Evolutionary conservation across 2,888 invertebrate species (phyloP), one percentile per base, ranked within the genome.

Genomic region (Scaptomyza reducta): DNA sequence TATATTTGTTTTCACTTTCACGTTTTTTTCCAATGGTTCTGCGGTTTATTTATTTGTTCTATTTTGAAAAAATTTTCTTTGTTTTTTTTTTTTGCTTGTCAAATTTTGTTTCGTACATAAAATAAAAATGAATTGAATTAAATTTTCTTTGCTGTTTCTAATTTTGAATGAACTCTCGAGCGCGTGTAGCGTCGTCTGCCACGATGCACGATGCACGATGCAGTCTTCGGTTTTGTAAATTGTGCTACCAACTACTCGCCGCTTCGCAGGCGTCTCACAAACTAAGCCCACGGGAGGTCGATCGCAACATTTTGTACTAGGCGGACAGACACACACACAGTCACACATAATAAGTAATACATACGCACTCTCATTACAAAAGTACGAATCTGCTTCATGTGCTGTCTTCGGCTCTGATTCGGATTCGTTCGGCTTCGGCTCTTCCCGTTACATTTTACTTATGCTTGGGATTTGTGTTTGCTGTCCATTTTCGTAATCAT

Each of bases 231-330:
- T 31, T 47, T 77, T 65, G n/a, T 59, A 54, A 59, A n/a, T 11
- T n/a, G n/a, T 66, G 81, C 81, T 84, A 80, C 67, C 77, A 81
- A 86, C 79, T 84, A 79, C 78, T 88, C 62, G 74, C 79, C 88
- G 76, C 88, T 79, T 78, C 77, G 78, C 77, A 70, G 82, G 88
- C 87, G 89, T 89, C 85, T 79, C 79, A 82, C 87, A 82, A 79
- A 90, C 89, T 90, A 89, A 89, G 79, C 79, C 79, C 73, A 81
- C 67, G 72, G 79, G 76, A 72, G 78, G 76, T 75, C 80, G 88
- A 82, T 89, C 88, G 77, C 81, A 65, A 57, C 74, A 64, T 80
- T 89, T 77, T 89, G 89, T 90, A 89, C 72, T 71, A 62, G 51
- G 0, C 58, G 42, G 25, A 45, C 56, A 11, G 42, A 47, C 9